Base-by-base conservation (phyloP, 37 sponge, comb jelly and placozoan species). In the Aplysina aerophoba region DNA sequence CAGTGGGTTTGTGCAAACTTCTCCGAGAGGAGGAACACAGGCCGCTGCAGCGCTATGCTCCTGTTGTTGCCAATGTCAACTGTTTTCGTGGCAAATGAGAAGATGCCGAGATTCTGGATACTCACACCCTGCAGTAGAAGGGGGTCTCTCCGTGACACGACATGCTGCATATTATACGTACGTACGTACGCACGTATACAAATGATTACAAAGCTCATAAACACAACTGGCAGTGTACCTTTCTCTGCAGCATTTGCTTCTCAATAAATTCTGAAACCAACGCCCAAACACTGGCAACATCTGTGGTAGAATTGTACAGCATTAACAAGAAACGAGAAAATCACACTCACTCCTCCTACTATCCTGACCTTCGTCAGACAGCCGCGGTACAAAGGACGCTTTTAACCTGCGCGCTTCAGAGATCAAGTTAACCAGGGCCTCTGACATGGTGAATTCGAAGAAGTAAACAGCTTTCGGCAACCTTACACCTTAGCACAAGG, bases 21-120 rank as follows among this genome's bases (percentile, higher is more conserved):
- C 73, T 96, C 97, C 30, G 97, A 94, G 35, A 96, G 83, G 27
- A 91, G 56, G 85, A 96, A 94, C 27, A 96, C 84, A 0, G 97
- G 97, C 36, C 94, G 85, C 63, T 93, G 91, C 50, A 93, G 67
- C 25, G 81, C 27, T 36, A 96, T 85, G 38, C 53, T 60, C 68
- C 85, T 84, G 37, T 89, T 93, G 74, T 81, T 89, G 3, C 97
- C 94, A 24, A 94, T 28, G 30, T 94, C 90, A 27, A 92, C 35
- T 65, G 84, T 92, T 36, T 69, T 86, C 64, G 86, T 65, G 15
- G 92, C 86, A 85, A 96, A 89, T 8, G 97, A 88, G 85, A 96
- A 96, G 40, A 74, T 30, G 1, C 97, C 97, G 50, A 96, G 77
- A 1, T 94, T 92, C 15, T 79, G 86, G 36, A 96, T 53, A 54